These are phyloP conservation scores for Lasioglossum villosulum DNA, from an alignment of 2,888 invertebrate species.

Conservation along the genomic window DNA sequence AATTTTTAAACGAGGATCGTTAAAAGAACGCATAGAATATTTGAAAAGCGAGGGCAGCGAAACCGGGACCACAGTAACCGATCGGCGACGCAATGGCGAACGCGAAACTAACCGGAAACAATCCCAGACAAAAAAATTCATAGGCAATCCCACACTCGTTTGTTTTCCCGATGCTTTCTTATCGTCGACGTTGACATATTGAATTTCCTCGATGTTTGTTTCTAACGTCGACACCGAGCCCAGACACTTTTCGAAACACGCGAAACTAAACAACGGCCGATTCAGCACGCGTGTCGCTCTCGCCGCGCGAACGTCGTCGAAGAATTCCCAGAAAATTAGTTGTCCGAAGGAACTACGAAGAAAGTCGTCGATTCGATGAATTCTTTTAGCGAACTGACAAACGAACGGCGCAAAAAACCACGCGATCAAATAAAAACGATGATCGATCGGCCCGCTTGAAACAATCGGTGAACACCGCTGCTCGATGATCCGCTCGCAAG, in stretches of 20 bases:
- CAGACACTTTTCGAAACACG: constrained; percentile 49
- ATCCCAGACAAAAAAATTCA: not conserved
- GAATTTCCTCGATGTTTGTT: constrained; percentile 54
- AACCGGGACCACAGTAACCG: not conserved
- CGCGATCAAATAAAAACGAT: not conserved
- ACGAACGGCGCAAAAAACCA: constrained; percentile 31
- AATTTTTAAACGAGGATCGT: not conserved
- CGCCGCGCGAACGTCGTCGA: constrained; percentile 12
- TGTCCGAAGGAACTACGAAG: constrained; percentile 14
- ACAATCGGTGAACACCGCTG: constrained; percentile 20
- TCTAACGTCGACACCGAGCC: constrained; percentile 31
- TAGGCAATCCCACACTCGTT: not conserved
- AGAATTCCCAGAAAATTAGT: constrained; percentile 1
- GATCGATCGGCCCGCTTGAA: not conserved
- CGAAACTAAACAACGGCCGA: constrained; percentile 50
- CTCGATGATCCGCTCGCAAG: too few relatives aligned
- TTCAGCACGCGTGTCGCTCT: constrained; percentile 19
- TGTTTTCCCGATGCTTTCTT: constrained; percentile 25
- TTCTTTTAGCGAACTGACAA: constrained; percentile 16
- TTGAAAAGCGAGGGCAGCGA: too few relatives aligned
- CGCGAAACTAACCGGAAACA: not conserved
- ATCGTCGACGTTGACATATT: constrained; percentile 28
- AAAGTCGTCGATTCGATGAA: not conserved
- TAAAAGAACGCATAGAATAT: not conserved
- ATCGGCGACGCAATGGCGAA: not conserved